Percentiles rank a stretch among this genome's conserved stretches.
Conservation (phyloP, 2,888 invertebrate genomes). For the Agriotes lineatus region DNA sequence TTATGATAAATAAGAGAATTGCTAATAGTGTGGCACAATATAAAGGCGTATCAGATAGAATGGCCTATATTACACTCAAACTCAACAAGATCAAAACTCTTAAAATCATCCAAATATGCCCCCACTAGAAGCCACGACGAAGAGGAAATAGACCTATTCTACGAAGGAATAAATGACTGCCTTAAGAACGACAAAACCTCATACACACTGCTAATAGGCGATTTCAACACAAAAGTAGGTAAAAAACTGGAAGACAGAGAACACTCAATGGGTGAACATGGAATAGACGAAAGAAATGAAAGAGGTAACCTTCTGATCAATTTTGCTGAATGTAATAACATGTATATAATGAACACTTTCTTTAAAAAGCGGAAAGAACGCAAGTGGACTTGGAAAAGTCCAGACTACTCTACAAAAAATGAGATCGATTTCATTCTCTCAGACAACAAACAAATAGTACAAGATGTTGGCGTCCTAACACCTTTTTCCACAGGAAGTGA, state of each 20-base stretch:
- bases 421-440: neutral
- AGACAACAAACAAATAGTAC: neutral
- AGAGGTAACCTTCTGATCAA: neutral
- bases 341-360: neutral
- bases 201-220: neutral
- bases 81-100: neutral
- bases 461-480: neutral
- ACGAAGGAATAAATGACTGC: constrained; percentile 2
- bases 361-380: neutral
- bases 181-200: neutral
- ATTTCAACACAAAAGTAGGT: neutral
- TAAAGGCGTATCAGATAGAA: neutral
- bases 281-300: constrained; percentile 3
- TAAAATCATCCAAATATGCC: too few species aligned
- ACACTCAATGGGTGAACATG: neutral
- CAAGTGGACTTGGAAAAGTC: too few species aligned
- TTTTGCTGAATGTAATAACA: neutral
- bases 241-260: neutral
- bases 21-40: neutral
- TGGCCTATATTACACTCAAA: neutral
- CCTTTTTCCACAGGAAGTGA: neutral
- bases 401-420: too few species aligned
- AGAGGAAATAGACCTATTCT: neutral
- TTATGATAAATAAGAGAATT: neutral
- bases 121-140: too few species aligned